These are phyloP conservation scores for Leptinotarsa lineolata DNA, from an alignment of 1,140 invertebrate species.

Conservation along the genomic window DNA sequence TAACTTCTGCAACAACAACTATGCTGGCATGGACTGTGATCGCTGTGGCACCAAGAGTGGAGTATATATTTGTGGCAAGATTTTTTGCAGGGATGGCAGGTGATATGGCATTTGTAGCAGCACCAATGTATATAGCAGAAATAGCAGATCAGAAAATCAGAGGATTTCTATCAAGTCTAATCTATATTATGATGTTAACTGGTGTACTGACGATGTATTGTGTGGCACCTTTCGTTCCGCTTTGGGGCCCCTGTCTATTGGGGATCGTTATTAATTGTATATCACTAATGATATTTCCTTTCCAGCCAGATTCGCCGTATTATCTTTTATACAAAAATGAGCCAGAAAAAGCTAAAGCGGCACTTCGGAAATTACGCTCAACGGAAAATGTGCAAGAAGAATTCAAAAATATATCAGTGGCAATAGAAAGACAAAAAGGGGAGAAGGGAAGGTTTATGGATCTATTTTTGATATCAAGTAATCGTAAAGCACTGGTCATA, in stretches of 20 bases:
- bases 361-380: conserved; percentile 60
- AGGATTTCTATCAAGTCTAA: conserved; percentile 47
- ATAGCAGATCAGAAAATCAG: conserved; percentile 51
- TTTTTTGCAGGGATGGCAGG: conserved; percentile 47
- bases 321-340: conserved; percentile 43
- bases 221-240: conserved; percentile 45
- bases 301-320: conserved; percentile 45
- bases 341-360: conserved; percentile 56
- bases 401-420: conserved; percentile 53
- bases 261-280: conserved; percentile 29
- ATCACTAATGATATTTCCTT: conserved; percentile 33
- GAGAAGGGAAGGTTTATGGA: conserved; percentile 40
- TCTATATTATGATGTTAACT: conserved; percentile 50
- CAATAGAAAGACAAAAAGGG: conserved; percentile 40
- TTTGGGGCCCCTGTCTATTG: conserved; percentile 32
- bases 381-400: conserved; percentile 55
- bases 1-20: conserved; percentile 63
- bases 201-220: conserved; percentile 46
- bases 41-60: conserved; percentile 54
- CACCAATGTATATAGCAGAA: conserved; percentile 53
- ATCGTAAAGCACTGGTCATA: conserved; percentile 43
- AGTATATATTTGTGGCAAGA: conserved; percentile 60
- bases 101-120: conserved; percentile 48
- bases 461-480: conserved; percentile 38
- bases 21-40: conserved; percentile 67